Base-by-base conservation (phyloP, 2,888 invertebrate genomes). In the Rosalia funebris region DNA sequence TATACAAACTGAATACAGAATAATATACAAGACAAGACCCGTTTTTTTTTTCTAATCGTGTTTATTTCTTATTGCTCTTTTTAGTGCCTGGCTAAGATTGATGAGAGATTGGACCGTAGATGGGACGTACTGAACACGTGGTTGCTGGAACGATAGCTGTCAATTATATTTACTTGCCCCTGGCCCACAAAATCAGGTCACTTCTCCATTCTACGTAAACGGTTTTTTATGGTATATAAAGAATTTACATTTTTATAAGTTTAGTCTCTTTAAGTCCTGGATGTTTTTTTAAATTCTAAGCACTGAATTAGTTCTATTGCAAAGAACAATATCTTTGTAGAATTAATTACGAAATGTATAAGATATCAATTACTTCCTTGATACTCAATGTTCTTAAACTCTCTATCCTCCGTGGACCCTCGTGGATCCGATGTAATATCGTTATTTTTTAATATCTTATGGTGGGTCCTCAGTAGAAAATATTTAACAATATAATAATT, bases 11-110 rank as follows among this genome's bases (percentile, higher is more conserved):
- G 50, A 39, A 50, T 39, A 50, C 25, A 48, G 25, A 39, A 50
- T 25, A 50, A 47, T 25, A 50, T 37, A 20, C 12, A 44, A 41
- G 15, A 41, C 37, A 36, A 50, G 39, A 58, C 47, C 20, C 52
- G 52, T 46, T 53, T 39, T 46, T 41, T 57, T 58, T 58, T 50
- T 53, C 52, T 58, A 58, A 53, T 58, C 52, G 44, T 58, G 53
- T 58, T 58, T 56, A 47, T 56, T 58, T 58, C 53, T 58, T 58
- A 46, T 45, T 57, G 50, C 50, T 53, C 52, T 52, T 58, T 58
- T 58, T 25, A 20, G 10, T 34, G 44, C 31, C 14, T 16, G 37
- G 50, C 19, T 39, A 53, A 58, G 58, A 58, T 58, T 58, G 58
- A 58, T 58, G 58, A 58, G 53, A 50, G 50, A 50, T 50, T 57